Percentiles rank a stretch among this genome's conserved stretches.
These are phyloP conservation scores for Prionailurus bengalensis DNA, from an alignment of 2,113 vertebrate species.

Conservation along the genomic window DNA sequence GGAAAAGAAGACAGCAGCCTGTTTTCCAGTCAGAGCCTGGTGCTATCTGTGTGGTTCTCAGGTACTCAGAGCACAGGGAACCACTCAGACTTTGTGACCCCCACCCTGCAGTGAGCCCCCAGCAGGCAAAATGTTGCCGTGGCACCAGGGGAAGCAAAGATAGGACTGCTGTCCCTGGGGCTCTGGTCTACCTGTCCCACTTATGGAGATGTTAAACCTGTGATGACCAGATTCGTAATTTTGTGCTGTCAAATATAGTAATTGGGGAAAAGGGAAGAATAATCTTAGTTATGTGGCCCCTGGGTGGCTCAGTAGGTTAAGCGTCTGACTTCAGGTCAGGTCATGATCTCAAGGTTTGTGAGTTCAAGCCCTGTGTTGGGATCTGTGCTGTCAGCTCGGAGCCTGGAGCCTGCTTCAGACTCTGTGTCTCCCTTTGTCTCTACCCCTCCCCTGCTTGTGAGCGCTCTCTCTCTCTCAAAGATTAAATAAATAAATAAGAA, in stretches of 20 bases:
- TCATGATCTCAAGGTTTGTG: no score
- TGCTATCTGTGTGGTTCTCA: neutral
- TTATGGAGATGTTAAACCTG: neutral
- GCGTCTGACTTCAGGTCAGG: no score
- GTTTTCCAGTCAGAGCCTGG: neutral
- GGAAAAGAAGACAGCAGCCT: slow-evolving; percentile 25
- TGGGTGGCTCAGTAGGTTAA: no score
- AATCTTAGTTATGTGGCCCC: neutral
- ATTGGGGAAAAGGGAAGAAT: neutral
- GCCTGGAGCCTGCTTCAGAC: no score
- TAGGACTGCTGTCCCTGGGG: neutral
- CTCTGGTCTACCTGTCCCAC: neutral
- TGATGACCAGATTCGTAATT: neutral
- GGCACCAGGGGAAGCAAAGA: rapidly evolving
- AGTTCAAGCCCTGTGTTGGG: no score
- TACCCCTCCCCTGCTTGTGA: no score
- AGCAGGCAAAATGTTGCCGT: rapidly evolving
- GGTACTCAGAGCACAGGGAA: neutral
- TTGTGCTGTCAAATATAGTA: neutral
- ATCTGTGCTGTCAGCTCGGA: no score
- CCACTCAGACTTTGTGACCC: neutral
- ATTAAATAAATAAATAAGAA: no score
- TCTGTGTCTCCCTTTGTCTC: no score
- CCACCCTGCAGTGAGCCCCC: neutral
- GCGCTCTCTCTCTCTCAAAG: no score